Base-by-base conservation (phyloP, 2,113 vertebrate species). In the Mormoops blainvillei region DNA sequence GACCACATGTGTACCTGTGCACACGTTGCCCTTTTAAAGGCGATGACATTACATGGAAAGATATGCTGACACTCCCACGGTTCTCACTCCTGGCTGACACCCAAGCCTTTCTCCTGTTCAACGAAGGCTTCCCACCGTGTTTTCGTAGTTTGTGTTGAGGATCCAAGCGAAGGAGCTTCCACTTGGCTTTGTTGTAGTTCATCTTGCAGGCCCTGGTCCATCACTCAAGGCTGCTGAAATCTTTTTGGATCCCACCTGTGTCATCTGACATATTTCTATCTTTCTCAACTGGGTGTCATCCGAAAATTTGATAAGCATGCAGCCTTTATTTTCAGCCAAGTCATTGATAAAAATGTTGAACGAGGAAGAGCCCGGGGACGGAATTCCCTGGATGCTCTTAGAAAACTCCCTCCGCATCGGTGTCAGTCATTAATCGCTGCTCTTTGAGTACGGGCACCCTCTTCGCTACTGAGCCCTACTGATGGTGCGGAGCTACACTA, bases 331-430 rank as follows among this genome's bases (percentile, higher is more conserved):
- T 87, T 80, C 80, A 71, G 58, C 70, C 56, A 94, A 89, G 84
- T 94, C 92, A 92, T 85, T 92, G 95, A 92, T 90, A 76, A 92
- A 97, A 87, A 90, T 63, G 87, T 65, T 54, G 74, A 76, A 2
- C 50, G 41, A 58, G 65, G 73, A 45, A 78, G 48, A 87, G 26
- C 38, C 41, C 31, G 56, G 45, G 61, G 41, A 71, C n/a, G 19
- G 63, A 65, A 71, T 45, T 61, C 77, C 87, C 26, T 18, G 52
- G 38, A 85, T 38, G 83, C 73, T 31, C 0, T 83, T 70, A 63
- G 54, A 9, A 68, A 91, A 48, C 36, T 87, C 84, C 65, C 4
- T n/a, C 43, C 33, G 54, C 5, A 13, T 50, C 18, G 38, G 81
- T 8, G 63, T 58, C 63, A 61, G 4, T 80, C 52, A 70, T 76